Conservation (phyloP, 2,113 vertebrate genomes). For the Mionectes macconnelli region DNA sequence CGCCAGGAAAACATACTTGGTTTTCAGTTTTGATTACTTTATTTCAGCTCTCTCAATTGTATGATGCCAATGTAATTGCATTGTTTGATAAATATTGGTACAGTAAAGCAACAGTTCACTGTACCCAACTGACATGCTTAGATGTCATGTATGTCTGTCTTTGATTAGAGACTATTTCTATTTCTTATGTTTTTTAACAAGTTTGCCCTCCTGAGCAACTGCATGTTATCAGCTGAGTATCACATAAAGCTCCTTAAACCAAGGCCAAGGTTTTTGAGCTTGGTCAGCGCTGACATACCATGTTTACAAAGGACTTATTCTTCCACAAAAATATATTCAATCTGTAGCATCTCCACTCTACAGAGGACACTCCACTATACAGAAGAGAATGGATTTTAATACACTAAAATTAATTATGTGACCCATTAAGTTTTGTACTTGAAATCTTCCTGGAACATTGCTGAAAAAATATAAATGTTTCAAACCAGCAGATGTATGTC, state of each 20-base stretch:
- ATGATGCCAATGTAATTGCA: background rate
- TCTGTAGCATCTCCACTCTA: background rate
- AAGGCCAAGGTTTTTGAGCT: background rate
- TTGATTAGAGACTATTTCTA: background rate
- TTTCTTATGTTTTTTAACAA: background rate
- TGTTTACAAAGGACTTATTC: background rate
- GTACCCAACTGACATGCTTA: background rate
- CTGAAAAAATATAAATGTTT: background rate
- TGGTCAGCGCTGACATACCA: background rate
- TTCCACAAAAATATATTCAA: background rate
- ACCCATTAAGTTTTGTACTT: background rate
- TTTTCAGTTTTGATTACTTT: background rate
- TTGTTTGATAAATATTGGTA: background rate
- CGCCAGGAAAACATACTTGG: background rate
- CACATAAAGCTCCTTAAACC: background rate
- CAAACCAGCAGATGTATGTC: background rate
- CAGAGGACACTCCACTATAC: background rate
- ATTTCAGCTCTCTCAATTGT: background rate
- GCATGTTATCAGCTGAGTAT: background rate
- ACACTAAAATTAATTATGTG: background rate
- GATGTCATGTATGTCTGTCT: background rate
- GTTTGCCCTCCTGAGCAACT: background rate
- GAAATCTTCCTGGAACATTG: background rate
- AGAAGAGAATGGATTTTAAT: background rate
- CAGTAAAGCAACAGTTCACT: background rate